Percentiles rank a stretch among this genome's conserved stretches.
phyloP scores from a whole-genome alignment of 2,113 vertebrate species.

The Myotis brandtii region DNA sequence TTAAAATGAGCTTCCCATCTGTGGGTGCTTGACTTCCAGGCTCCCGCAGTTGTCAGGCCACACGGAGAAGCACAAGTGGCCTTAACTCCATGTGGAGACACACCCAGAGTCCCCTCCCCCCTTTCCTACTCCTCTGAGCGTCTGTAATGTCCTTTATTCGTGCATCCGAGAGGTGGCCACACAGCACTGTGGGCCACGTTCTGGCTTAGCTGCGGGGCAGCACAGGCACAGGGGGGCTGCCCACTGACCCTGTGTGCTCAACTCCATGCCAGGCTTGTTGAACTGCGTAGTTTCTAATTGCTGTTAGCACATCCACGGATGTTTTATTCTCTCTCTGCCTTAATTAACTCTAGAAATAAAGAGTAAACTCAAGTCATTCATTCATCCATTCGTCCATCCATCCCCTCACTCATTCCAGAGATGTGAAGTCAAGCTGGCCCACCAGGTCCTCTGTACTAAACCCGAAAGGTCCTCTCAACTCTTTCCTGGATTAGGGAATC shows the following conservation, averaged over 20 bases:
- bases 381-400: background rate
- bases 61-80: background rate
- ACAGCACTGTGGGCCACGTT: background rate
- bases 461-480: background rate
- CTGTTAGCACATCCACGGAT: background rate
- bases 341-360: constrained; percentile 39
- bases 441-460: background rate
- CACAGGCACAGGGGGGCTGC: background rate
- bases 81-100: background rate
- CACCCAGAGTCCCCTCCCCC: background rate
- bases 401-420: background rate
- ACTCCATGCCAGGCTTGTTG: background rate
- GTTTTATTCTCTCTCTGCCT: background rate
- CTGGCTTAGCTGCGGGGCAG: background rate
- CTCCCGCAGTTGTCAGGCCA: background rate
- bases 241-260: background rate
- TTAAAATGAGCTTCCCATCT: background rate
- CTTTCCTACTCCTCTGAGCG: accelerated
- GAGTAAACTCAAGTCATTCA: background rate
- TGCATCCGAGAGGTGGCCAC: background rate
- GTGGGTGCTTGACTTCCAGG: background rate
- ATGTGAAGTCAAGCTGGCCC: background rate
- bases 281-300: background rate
- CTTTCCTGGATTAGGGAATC: background rate
- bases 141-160: background rate